Base-by-base conservation (phyloP, 1,140 invertebrate species). In the Macrotrachela quadricornifera region DNA sequence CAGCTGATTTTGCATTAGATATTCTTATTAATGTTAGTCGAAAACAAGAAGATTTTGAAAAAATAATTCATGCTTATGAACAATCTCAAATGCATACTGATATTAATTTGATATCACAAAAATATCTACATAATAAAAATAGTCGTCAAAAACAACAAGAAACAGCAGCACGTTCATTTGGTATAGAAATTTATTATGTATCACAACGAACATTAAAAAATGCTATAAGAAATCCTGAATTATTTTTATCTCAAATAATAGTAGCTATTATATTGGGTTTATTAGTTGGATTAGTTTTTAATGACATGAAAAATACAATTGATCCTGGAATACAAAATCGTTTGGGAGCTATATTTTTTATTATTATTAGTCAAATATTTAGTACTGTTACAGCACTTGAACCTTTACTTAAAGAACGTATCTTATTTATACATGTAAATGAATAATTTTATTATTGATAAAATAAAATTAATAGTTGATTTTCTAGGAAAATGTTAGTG, bases 401-500 rank as follows among this genome's bases (percentile, higher is more conserved):
- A 55, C 57, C 68, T 11, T 69, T 69, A 55, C 64, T 69, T 40
- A 64, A 65, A 53, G 65, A 69, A 48, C 59, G 67, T 49, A 58
- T 30, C 2, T 30, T 30, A 30, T 30, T 30, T 30, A 30, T 30
- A 4, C 21, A 30, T 30, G 21, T 30, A 30, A 30, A 8, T 30
- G 2, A 4, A 8, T 30, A 4, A 30, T 30, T 4, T 30, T 4
- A 4, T 30, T 30, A 8, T 30, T 30, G 3, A 30, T 30, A 4
- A 30, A 4, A 2, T 30, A 30, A 4, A 30, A 30, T n/a, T 30
- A 30, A 30, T 30, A 30, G 3, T 30, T 38, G 36, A 8, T 59
- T 10, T 61, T 67, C 18, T 67, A 68, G 61, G 68, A 70, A 54
- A 68, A 67, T 58, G 61, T 64, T 17, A 65, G 67, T 59, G 68